Conservation (phyloP, 2,797 vertebrate genomes). For the Tauraco hartlaubi region DNA sequence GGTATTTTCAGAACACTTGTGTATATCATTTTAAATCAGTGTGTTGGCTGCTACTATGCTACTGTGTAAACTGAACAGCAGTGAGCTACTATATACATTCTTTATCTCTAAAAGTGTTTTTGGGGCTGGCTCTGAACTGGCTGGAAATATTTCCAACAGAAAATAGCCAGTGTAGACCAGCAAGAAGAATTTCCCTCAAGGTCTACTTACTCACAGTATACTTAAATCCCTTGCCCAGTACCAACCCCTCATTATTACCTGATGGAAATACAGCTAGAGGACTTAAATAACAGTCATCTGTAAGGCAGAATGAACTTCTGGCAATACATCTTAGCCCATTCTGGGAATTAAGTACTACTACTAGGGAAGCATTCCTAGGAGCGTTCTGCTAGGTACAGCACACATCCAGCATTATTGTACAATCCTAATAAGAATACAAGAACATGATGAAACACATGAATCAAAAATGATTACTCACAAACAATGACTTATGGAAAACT, state of each 20-base stretch:
- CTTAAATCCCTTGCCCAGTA: not conserved
- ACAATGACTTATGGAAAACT: not conserved
- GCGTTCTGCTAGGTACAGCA: not conserved
- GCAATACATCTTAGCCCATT: not conserved
- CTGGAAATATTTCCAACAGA: not conserved
- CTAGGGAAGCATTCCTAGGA: not conserved
- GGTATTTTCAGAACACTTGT: not conserved
- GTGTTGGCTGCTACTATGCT: not conserved
- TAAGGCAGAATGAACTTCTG: not conserved
- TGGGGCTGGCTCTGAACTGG: not conserved
- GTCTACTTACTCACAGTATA: not conserved
- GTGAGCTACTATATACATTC: not conserved
- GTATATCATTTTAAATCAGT: not conserved
- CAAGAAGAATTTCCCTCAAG: not conserved
- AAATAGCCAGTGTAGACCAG: not conserved
- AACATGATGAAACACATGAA: not conserved
- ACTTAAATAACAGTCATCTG: not conserved
- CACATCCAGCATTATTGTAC: not conserved
- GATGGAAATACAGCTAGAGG: not conserved
- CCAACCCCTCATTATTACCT: not conserved
- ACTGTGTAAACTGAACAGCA: not conserved
- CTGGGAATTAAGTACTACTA: not conserved
- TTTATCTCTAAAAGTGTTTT: not conserved
- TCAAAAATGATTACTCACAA: not conserved
- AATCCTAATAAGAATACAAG: not conserved